Evolutionary conservation across 53 echinoderm and acorn worm genomes (phyloP), one percentile per base, ranked within the genome.

Genomic region (Glandiceps talaboti): DNA sequence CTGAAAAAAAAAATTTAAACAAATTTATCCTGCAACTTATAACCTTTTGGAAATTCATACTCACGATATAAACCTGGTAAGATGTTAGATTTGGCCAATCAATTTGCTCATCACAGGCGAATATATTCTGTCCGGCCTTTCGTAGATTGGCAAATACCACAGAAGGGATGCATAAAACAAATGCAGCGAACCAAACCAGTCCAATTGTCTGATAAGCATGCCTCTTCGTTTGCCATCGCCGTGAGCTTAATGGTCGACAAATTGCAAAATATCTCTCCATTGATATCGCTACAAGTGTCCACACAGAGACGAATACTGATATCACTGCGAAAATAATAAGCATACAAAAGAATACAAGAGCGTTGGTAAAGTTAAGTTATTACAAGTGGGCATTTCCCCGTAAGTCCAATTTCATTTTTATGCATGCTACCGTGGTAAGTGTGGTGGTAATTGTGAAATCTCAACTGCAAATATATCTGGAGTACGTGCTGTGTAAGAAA

Each of bases 271-370:
- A 95, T 73, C 95, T 78, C 87, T 95, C 94, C 82, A 95, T 82
- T 0, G 95, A 92, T 33, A 95, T 95, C 32, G 92, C 95, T 28
- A 92, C 92, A 92, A 95, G 90, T 1, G 95, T 95, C 95, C 95
- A 95, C 0, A 92, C 90, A 1, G 95, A 95, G 25, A 95, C 92
- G 0, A 88, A 86, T 1, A 95, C 92, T 14, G 92, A 90, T 10
- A 88, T 84, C 79, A 83, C 95, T 95, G 74, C 28, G 33, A 20
- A 45, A 12, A 45, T 6, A n/a, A n/a, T n/a, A n/a, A n/a, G n/a
- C n/a, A n/a, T n/a, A n/a, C n/a, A n/a, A n/a, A n/a, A n/a, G n/a
- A n/a, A n/a, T n/a, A n/a, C n/a, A n/a, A n/a, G n/a, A n/a, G n/a
- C n/a, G n/a, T n/a, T n/a, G n/a, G n/a, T n/a, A n/a, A n/a, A n/a